Conservation (phyloP, 2,797 vertebrate genomes). For the Halcyon smyrnensis region DNA sequence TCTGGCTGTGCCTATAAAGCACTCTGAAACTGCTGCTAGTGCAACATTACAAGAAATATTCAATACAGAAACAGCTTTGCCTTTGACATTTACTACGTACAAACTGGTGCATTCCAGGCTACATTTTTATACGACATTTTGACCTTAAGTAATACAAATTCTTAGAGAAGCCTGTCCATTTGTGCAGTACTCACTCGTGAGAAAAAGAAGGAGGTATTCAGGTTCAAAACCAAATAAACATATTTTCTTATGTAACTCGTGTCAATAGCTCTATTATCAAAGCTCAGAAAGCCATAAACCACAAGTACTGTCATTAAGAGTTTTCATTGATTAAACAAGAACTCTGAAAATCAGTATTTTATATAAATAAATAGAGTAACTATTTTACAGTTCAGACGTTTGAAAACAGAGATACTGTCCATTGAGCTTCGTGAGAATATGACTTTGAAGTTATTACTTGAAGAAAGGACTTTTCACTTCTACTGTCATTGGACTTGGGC, state of each 20-base stretch:
- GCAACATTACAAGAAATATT: neutral
- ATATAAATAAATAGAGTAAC: neutral
- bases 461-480: neutral
- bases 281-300: neutral
- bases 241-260: fast-evolving
- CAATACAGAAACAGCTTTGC: neutral
- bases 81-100: neutral
- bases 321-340: neutral
- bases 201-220: neutral
- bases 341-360: neutral
- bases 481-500: neutral
- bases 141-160: neutral
- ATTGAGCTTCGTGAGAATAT: neutral
- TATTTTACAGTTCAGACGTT: neutral
- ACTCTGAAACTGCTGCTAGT: neutral
- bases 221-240: neutral
- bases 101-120: neutral
- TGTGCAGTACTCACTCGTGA: neutral
- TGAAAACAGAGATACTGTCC: neutral
- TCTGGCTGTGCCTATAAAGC: neutral
- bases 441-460: neutral
- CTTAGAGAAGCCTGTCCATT: neutral
- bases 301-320: neutral
- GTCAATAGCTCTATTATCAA: neutral
- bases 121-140: neutral